Conservation (phyloP, 2,113 vertebrate genomes). For the Sus scrofa region DNA sequence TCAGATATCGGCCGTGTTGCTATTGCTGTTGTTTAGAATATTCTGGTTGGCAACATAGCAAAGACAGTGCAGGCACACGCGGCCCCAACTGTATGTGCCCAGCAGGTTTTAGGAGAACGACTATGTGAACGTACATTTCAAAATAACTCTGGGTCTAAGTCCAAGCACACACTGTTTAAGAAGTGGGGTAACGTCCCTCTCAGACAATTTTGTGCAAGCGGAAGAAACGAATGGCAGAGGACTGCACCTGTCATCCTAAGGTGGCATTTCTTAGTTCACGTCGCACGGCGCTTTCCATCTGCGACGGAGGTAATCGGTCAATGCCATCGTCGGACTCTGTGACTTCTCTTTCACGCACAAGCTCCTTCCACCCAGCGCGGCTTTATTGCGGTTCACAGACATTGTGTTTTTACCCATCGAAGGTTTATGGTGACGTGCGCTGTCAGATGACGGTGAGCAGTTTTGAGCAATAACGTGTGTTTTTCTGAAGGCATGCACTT, state of each 20-base stretch:
- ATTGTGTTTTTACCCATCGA: too few relatives aligned
- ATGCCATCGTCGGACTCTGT: background rate
- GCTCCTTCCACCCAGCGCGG: rapidly evolving
- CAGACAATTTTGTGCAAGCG: slow-evolving; percentile 36
- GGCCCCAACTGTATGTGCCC: background rate
- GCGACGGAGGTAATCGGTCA: slow-evolving; percentile 29
- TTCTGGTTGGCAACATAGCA: background rate
- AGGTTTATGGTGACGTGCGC: background rate
- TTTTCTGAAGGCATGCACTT: background rate
- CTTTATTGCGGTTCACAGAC: background rate
- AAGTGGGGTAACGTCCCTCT: slow-evolving; percentile 24
- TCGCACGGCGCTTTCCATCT: background rate
- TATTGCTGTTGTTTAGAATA: background rate
- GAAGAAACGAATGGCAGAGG: slow-evolving; percentile 10
- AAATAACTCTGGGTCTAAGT: slow-evolving; percentile 32
- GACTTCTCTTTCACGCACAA: background rate
- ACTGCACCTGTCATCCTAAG: background rate
- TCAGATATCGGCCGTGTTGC: background rate
- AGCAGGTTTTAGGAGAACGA: background rate
- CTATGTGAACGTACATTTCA: background rate
- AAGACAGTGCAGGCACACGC: background rate
- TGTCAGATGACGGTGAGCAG: background rate
- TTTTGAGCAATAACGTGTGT: background rate
- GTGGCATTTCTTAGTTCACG: background rate
- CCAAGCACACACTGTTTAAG: background rate